Conservation (phyloP, 2,888 invertebrate genomes). For the Athalia cordata region DNA sequence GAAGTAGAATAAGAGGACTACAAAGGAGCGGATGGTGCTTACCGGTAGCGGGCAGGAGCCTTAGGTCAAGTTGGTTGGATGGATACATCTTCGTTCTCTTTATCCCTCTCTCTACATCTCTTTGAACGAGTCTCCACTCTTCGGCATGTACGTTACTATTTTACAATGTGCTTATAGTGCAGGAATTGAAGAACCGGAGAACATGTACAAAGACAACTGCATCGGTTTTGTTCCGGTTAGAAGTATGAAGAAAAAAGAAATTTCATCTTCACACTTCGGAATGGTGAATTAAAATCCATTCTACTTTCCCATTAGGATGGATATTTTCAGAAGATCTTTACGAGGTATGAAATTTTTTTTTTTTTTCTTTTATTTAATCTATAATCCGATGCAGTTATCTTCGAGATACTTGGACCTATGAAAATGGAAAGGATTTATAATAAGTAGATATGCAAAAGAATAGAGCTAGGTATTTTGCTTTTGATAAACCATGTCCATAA, state of each 20-base stretch:
- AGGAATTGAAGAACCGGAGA: constrained; percentile 12
- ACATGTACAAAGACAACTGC: constrained; percentile 8
- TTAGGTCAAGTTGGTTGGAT: constrained; percentile 72
- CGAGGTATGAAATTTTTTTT: background rate
- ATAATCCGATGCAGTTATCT: constrained; percentile 17
- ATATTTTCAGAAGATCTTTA: no score
- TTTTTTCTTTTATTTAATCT: background rate
- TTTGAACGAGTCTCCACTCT: constrained; percentile 54
- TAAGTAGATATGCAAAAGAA: constrained; percentile 36
- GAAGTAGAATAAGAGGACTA: constrained; percentile 73
- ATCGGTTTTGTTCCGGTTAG: background rate
- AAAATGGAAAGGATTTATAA: constrained; percentile 19
- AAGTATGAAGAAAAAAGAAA: background rate
- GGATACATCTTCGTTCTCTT: constrained; percentile 68
- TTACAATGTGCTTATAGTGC: constrained; percentile 17
- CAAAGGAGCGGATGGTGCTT: constrained; percentile 73
- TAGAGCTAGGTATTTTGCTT: background rate
- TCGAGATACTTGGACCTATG: constrained; percentile 2
- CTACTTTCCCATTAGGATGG: background rate
- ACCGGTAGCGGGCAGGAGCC: constrained; percentile 73
- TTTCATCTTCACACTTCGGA: background rate
- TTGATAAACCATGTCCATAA: background rate
- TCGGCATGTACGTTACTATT: constrained; percentile 50
- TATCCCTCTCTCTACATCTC: constrained; percentile 58
- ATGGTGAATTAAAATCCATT: background rate